Evolutionary conservation across 2,888 invertebrate genomes (phyloP), one percentile per base, ranked within the genome.

Genomic region (Branchipolynoe longqiensis): DNA sequence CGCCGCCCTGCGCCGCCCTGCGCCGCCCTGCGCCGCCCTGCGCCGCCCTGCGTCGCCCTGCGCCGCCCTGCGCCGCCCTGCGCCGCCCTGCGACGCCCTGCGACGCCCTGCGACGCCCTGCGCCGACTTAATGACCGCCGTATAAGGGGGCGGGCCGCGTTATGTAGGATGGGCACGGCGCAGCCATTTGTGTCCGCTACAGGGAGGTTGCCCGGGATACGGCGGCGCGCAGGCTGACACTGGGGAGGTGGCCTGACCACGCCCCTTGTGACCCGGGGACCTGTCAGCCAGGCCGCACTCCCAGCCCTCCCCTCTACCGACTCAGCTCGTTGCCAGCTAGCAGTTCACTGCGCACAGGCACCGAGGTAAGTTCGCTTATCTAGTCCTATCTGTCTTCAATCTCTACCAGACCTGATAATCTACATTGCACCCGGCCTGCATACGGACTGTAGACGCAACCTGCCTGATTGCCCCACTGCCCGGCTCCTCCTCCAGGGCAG

Each of bases 191-290:
- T 25, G 48, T 78, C 78, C 31, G 78, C 4, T 22, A 28, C 78
- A 28, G 14, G 54, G 18, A 48, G 18, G 78, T 78, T 78, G 48
- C 78, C 78, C 41, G n/a, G 78, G 54, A 8, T 40, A 78, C 78
- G n/a, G 28, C 6, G 14, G 31, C 25, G 78, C 78, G 48, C n/a
- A 25, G 78, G 48, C 48, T 78, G 78, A 78, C 78, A 78, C 78
- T 48, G 25, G 78, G 78, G 78, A 78, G 78, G 78, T 12, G 78
- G n/a, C 36, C 78, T 78, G 78, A 54, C 78, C 78, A 78, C 78
- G 78, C 78, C 78, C 78, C 73, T 41, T 48, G n/a, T 25, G 48
- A 78, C 54, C n/a, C 14, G 18, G 36, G 14, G 69, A 69, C 36
- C 69, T 69, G 69, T 38, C 69, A 69, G 12, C 69, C 69, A 33